Conservation (phyloP, 2,888 invertebrate genomes). For the Bombyx huttoni region DNA sequence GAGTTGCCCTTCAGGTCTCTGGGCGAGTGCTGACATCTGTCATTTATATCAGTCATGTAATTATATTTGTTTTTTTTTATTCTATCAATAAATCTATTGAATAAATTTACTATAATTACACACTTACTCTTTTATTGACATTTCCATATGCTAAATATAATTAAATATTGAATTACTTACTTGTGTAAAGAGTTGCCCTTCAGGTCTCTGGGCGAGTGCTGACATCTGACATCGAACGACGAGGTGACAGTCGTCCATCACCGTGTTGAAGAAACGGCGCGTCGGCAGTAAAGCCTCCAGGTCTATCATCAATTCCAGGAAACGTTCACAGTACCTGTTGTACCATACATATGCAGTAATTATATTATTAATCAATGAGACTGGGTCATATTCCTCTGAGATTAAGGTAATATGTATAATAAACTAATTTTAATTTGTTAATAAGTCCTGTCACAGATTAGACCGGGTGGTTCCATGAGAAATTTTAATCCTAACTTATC, state of each 20-base stretch:
- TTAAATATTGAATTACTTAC: conserved; percentile 54
- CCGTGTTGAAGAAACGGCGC: conserved; percentile 95
- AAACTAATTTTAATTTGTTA: too few species aligned
- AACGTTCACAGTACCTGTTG: conserved; percentile 89
- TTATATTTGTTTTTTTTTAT: conserved; percentile 2
- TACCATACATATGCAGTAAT: not conserved
- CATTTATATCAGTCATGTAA: conserved; percentile 48
- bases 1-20: conserved; percentile 87
- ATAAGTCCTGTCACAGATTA: too few species aligned
- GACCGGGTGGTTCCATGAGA: too few species aligned
- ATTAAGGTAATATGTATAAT: too few species aligned
- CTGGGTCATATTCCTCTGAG: too few species aligned
- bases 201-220: conserved; percentile 78
- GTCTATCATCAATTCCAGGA: conserved; percentile 96
- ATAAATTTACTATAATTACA: conserved; percentile 1
- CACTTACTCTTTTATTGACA: not conserved
- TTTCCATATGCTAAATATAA: too few species aligned
- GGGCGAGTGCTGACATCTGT: conserved; percentile 81
- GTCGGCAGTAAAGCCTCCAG: conserved; percentile 96
- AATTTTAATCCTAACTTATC: too few species aligned
- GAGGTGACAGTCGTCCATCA: conserved; percentile 95
- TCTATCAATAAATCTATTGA: conserved; percentile 3
- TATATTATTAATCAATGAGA: too few species aligned
- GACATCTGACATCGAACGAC: conserved; percentile 91
- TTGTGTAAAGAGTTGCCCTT: conserved; percentile 93